A percentile compares a stretch with the other conserved stretches of the same genome.
These are phyloP conservation scores for Istiophorus platypterus DNA, from an alignment of 2,113 vertebrate genomes.

Conservation along the genomic window DNA sequence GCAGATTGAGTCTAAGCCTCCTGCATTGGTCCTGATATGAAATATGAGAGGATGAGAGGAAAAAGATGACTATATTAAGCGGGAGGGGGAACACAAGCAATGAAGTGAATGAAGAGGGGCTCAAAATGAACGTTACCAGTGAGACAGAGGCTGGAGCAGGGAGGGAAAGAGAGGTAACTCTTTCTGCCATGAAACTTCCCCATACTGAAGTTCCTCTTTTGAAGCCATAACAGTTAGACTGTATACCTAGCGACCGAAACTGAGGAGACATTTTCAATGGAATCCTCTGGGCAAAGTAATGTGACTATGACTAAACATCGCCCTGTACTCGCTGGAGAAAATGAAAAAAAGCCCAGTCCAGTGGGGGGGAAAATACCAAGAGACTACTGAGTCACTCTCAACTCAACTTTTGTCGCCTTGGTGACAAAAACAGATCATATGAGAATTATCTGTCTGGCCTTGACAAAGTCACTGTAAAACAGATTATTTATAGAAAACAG, in stretches of 20 bases:
- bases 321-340: slow-evolving; percentile 35
- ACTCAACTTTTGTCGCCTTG: slow-evolving; percentile 16
- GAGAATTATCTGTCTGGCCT: background rate
- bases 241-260: slow-evolving; percentile 55
- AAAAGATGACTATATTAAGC: slow-evolving; percentile 19
- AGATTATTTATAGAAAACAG: background rate
- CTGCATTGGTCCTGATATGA: slow-evolving; percentile 79
- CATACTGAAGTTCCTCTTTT: slow-evolving; percentile 22
- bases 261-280: slow-evolving; percentile 58
- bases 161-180: background rate
- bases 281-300: slow-evolving; percentile 15
- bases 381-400: slow-evolving; percentile 40
- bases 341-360: slow-evolving; percentile 32
- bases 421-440: slow-evolving; percentile 31
- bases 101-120: slow-evolving; percentile 10
- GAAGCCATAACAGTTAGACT: slow-evolving; percentile 16
- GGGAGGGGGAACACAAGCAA: slow-evolving; percentile 24
- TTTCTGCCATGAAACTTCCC: slow-evolving; percentile 48
- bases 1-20: slow-evolving; percentile 79
- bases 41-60: slow-evolving; percentile 50
- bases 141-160: slow-evolving; percentile 35
- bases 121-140: slow-evolving; percentile 37
- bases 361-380: slow-evolving; percentile 38
- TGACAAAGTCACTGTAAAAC: background rate
- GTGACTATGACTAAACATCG: slow-evolving; percentile 36